Base-by-base conservation (phyloP, 2,888 invertebrate species). In the Temnothorax ravouxi region DNA sequence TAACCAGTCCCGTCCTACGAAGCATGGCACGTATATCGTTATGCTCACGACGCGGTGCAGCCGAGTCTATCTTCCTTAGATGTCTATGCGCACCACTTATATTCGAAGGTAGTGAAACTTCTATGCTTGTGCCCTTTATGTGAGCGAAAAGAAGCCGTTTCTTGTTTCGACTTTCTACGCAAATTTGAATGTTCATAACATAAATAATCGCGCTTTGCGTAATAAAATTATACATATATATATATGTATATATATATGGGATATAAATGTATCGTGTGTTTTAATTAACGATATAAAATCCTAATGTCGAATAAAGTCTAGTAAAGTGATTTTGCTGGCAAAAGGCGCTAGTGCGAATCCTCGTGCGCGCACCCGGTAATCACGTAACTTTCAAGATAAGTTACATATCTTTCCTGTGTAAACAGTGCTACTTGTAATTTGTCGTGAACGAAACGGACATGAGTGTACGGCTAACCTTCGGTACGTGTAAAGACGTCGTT, bases 21-120 rank as follows among this genome's bases (percentile, higher is more conserved):
- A 87, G 90, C 91, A 92, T 91, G 92, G 90, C 91, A 92, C 91
- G 92, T 92, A 91, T 92, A 91, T 89, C 92, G 91, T 92, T 90
- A 91, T 90, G 87, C 84, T 91, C 89, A 89, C 89, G 89, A 91
- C 88, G 88, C 91, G 90, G 77, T 83, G 85, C 85, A 88, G 87
- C 77, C 84, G 84, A 87, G 88, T 88, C 87, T 89, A 86, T 92
- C 89, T 88, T 81, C 88, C 81, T 84, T 84, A 66, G 79, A 69
- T 71, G 79, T 88, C 83, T 84, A 77, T 79, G 83, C 85, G 84
- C 69, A 69, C 66, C 56, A 61, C 3, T 67, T 84, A 62, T 77
- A 84, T 81, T 21, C 61, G 50, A 67, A 84, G 66, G 38, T 69
- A 50, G 61, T 41, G 54, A 74, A 88, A 86, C 81, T 85, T 88